Percentiles rank a stretch among this genome's conserved stretches.
These are phyloP conservation scores for Pipistrellus pygmaeus DNA, from an alignment of 2,797 vertebrate species.

Conservation along the genomic window DNA sequence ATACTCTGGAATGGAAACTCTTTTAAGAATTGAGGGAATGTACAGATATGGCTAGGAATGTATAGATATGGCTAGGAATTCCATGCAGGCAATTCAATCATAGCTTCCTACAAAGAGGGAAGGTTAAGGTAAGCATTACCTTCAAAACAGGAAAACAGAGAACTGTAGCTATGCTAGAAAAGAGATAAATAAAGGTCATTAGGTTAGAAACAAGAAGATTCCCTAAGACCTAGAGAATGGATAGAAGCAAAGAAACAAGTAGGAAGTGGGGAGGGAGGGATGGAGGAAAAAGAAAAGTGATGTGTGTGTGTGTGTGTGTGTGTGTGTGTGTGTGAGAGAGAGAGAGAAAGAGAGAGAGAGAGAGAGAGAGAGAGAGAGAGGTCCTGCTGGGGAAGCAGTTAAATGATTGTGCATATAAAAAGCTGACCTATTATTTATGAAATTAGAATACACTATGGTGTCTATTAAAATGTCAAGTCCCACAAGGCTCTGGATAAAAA, in stretches of 20 bases:
- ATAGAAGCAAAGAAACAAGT: background rate
- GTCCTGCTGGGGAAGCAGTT: slow-evolving; percentile 45
- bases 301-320: too few relatives aligned
- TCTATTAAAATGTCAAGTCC: slow-evolving; percentile 15
- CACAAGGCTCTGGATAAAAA: background rate
- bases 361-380: background rate
- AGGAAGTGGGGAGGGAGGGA: background rate
- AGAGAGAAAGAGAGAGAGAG: background rate
- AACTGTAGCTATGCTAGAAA: background rate
- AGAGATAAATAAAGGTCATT: background rate
- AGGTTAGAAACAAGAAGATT: slow-evolving; percentile 36
- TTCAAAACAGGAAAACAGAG: slow-evolving; percentile 44
- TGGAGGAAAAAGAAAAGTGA: too few relatives aligned
- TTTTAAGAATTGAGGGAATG: slow-evolving; percentile 4
- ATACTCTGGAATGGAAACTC: slow-evolving; percentile 7
- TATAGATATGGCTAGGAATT: too few relatives aligned
- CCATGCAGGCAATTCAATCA: background rate
- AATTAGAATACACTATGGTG: background rate
- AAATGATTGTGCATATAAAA: slow-evolving; percentile 23
- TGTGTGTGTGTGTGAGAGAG: background rate
- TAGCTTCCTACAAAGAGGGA: background rate
- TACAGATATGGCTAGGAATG: background rate
- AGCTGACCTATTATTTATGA: slow-evolving; percentile 46
- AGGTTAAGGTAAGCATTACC: background rate
- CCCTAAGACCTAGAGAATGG: background rate